Evolutionary conservation across 2,888 invertebrate species (phyloP).

Genomic region (Pyrochroa serraticornis): DNA sequence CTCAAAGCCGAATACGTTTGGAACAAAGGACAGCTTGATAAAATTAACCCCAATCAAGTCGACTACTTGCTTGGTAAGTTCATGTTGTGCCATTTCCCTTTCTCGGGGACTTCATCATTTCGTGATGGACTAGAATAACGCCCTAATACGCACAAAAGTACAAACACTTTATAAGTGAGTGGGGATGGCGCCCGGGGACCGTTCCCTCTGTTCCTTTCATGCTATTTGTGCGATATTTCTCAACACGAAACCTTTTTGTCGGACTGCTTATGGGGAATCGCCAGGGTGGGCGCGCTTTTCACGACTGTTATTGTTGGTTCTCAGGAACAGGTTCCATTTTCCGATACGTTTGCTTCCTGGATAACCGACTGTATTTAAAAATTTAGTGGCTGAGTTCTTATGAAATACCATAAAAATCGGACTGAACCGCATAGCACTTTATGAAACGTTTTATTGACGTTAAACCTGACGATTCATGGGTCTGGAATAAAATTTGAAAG

Average conservation of each 20-base stretch:
- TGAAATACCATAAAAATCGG: too few relatives aligned
- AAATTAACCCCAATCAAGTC: conserved; percentile 70
- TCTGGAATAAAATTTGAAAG: too few relatives aligned
- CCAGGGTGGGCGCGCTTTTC: background rate
- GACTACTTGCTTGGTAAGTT: conserved; percentile 76
- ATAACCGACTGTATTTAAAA: too few relatives aligned
- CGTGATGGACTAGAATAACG: conserved; percentile 9
- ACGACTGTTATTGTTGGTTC: too few relatives aligned
- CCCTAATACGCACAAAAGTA: background rate
- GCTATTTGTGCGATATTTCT: background rate
- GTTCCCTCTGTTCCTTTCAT: background rate
- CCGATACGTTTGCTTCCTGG: too few relatives aligned
- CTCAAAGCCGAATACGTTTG: conserved; percentile 76
- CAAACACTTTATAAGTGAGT: too few relatives aligned
- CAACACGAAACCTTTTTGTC: background rate
- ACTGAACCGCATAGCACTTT: too few relatives aligned
- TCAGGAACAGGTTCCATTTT: too few relatives aligned
- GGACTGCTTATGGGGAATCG: background rate
- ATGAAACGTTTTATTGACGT: too few relatives aligned
- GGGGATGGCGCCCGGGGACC: background rate
- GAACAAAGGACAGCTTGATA: conserved; percentile 74
- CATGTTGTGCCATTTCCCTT: conserved; percentile 7
- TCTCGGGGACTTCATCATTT: conserved; percentile 8
- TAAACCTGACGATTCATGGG: too few relatives aligned
- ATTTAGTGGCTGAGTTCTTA: too few relatives aligned